Base-by-base conservation (phyloP, 2,113 vertebrate species). In the Nerophis lumbriciformis region DNA sequence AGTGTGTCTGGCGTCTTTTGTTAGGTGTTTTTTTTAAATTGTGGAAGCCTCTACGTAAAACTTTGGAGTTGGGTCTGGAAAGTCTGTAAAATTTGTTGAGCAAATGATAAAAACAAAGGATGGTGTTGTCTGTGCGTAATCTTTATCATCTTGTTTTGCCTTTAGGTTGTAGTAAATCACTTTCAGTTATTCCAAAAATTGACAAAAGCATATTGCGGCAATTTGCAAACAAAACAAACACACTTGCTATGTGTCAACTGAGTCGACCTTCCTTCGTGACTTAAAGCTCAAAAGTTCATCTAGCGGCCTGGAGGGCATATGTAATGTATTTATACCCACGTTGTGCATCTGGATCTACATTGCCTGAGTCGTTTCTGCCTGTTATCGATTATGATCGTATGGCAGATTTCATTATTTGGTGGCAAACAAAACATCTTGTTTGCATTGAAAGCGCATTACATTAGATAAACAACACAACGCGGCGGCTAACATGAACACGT, bases 321-420 rank as follows among this genome's bases (percentile, higher is more conserved):
- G 48, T 8, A 14, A 0, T 1, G 6, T 9, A 10, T 57, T 61
- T 0, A 57, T 58, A 36, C 16, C 45, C n/a, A 0, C 37, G 37
- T n/a, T 3, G 16, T 67, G 59, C 19, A 51, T 76, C 70, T 72
- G 53, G 1, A 69, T 80, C 71, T 63, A 51, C 66, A 61, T 53
- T 21, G 13, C 45, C 63, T 16, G 50, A 60, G 44, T 68, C 63
- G 51, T 39, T 47, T 45, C 16, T 53, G 50, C 58, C 44, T 36
- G 37, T 44, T n/a, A 65, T 62, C 59, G 50, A 58, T 21, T 4
- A 28, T 44, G 16, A 65, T 62, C 53, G 50, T 59, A 28, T 6
- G 37, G 37, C 10, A 5, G 73, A 76, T 68, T 5, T 55, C 21
- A 56, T 78, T 48, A 5, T 65, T 19, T 15, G 52, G 45, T 50